Conservation (phyloP, 2,113 vertebrate species). For the Cyprinodon tularosa region DNA sequence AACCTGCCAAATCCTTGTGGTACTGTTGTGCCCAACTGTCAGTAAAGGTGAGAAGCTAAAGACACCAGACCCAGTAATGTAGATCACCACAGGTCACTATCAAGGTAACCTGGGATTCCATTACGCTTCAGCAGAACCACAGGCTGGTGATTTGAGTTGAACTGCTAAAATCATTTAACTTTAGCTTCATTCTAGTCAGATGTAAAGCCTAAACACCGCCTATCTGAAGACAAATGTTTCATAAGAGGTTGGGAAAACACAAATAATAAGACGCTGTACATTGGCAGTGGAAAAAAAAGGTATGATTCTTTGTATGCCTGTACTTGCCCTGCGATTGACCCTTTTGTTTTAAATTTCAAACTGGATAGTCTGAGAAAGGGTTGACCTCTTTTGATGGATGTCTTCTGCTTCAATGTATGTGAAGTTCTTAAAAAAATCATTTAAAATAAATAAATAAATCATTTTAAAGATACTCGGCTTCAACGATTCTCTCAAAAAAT, state of each 20-base stretch:
- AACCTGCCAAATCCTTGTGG: background rate
- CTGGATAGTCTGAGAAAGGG: background rate
- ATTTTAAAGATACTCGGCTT: background rate
- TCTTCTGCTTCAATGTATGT: background rate
- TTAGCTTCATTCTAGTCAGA: background rate
- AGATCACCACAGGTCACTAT: no score
- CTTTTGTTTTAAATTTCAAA: background rate
- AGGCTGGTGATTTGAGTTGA: background rate
- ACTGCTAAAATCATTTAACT: background rate
- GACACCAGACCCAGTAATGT: background rate
- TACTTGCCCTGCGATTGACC: background rate
- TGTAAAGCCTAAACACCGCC: background rate
- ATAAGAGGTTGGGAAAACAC: background rate
- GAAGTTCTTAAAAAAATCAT: background rate
- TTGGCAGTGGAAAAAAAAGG: background rate
- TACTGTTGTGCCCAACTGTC: background rate
- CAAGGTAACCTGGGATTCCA: background rate
- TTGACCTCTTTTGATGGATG: background rate
- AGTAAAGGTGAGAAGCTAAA: background rate
- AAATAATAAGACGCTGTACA: background rate
- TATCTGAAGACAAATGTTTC: background rate
- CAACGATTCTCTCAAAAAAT: background rate
- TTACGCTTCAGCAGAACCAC: background rate
- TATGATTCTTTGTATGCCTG: background rate
- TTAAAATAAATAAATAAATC: no score